Base-by-base conservation (phyloP, 1,140 invertebrate genomes). In the Zaprionus ghesquierei region DNA sequence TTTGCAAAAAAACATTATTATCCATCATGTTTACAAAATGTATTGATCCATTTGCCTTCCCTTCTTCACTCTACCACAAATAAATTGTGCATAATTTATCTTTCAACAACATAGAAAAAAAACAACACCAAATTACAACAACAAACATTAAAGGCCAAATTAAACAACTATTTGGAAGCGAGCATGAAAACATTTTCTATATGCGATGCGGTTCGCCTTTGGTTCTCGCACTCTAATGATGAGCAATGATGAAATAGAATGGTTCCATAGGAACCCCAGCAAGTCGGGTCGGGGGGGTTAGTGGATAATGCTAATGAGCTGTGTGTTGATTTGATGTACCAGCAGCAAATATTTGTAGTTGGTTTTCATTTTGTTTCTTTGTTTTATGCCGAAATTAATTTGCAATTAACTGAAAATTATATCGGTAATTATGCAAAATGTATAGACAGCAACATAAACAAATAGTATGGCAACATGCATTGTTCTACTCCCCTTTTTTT, bases 351-450 rank as follows among this genome's bases (percentile, higher is more conserved):
- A 71, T 75, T 71, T 71, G 55, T 71, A 56, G 53, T 61, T 70
- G 71, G 65, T 81, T 51, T 27, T 55, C 23, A 3, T 27, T 8
- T 56, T 31, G n/a, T 31, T 29, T 22, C 22, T 22, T n/a, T 60
- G 15, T 13, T 46, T 59, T 27, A 29, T 15, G 35, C 46, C 44
- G 58, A 84, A 85, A 87, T 89, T 89, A 77, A 87, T 84, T 77
- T 77, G 69, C 79, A 89, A 87, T 87, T 87, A 87, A 84, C 77
- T 89, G 44, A 59, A 87, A 87, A 89, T 87, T 87, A 86, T 82
- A 82, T 68, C 69, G 59, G 73, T 84, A 89, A 87, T 87, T 89
- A 84, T 79, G 82, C 72, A 89, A n/a, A 82, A 82, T 76, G 75
- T 87, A 82, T 76, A 71, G 76, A 87, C 81, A 53, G 61, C 66